Conservation (phyloP, 2,113 vertebrate species). For the Oreotragus oreotragus region DNA sequence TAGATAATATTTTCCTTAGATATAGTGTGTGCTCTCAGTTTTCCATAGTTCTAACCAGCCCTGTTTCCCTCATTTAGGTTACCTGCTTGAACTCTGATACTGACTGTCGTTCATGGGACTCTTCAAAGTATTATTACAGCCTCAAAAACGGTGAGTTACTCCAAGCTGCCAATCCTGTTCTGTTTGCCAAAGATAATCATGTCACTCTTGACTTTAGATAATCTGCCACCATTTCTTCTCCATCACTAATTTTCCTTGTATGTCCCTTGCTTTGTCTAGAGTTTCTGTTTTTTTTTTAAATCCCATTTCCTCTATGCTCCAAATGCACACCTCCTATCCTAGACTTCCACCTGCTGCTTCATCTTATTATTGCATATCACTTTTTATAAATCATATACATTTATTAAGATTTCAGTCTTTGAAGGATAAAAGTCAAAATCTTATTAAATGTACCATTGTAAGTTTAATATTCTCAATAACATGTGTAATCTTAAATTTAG, state of each 20-base stretch:
- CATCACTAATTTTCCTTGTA: neutral
- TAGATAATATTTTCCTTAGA: neutral
- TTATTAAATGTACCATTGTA: neutral
- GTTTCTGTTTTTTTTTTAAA: neutral
- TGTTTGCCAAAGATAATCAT: neutral
- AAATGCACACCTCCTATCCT: neutral
- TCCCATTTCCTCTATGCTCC: neutral
- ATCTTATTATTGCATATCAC: neutral
- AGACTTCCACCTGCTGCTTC: slow-evolving; percentile 5
- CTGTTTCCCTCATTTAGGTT: neutral
- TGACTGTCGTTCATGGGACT: neutral
- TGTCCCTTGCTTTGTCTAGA: neutral
- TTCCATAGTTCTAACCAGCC: neutral
- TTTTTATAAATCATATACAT: slow-evolving; percentile 3
- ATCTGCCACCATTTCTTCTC: neutral
- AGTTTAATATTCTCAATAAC: neutral
- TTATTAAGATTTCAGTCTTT: neutral
- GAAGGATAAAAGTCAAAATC: neutral
- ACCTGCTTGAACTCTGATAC: neutral
- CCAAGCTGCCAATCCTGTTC: neutral
- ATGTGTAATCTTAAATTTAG: neutral
- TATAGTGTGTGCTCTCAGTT: neutral
- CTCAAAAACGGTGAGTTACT: neutral
- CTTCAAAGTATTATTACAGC: neutral
- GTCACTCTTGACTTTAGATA: neutral